Conservation (phyloP, 2,888 invertebrate genomes). For the Agriotes lineatus region DNA sequence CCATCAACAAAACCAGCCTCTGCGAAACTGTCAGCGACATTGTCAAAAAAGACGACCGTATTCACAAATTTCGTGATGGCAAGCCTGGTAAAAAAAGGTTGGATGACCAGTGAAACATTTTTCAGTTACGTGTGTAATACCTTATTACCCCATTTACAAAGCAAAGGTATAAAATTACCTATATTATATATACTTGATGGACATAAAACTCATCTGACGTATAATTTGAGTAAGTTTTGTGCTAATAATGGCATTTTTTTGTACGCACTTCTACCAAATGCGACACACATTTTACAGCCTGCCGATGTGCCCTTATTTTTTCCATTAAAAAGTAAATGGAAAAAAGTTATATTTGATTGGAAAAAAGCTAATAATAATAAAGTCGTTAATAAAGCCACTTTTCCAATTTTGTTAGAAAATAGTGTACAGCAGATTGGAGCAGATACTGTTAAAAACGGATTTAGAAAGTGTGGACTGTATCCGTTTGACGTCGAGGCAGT, state of each 20-base stretch:
- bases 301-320: conserved; percentile 34
- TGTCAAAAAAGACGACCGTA: conserved; percentile 37
- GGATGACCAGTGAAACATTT: conserved; percentile 41
- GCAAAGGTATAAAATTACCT: conserved; percentile 41
- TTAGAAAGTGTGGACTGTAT: conserved; percentile 44
- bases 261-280: conserved; percentile 31
- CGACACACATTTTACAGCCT: conserved; percentile 35
- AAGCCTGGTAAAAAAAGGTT: conserved; percentile 26
- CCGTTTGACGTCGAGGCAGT: conserved; percentile 42
- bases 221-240: conserved; percentile 38
- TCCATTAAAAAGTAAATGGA: conserved; percentile 38
- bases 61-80: conserved; percentile 34
- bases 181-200: conserved; percentile 37
- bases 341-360: conserved; percentile 25
- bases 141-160: conserved; percentile 30
- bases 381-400: conserved; percentile 17
- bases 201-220: conserved; percentile 38
- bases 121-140: conserved; percentile 42
- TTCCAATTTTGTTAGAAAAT: conserved; percentile 16
- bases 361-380: conserved; percentile 27
- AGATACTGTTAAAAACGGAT: conserved; percentile 34
- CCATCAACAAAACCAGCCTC: conserved; percentile 38
- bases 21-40: conserved; percentile 46
- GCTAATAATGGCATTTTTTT: conserved; percentile 38
- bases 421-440: not conserved